Conservation (phyloP, 2,888 invertebrate species). For the Chymomyza amoena region DNA sequence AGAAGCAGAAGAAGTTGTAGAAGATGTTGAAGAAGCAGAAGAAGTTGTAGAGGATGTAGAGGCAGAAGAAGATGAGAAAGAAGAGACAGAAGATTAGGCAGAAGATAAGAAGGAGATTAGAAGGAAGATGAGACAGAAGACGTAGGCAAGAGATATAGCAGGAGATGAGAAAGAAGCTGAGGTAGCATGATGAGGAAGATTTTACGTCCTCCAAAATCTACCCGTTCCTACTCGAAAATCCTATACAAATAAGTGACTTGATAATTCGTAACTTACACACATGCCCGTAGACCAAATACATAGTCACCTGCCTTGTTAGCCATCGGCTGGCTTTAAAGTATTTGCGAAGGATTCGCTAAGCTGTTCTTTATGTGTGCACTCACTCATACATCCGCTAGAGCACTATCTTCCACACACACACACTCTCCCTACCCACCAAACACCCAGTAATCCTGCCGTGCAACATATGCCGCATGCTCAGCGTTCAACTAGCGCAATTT, state of each 20-base stretch:
- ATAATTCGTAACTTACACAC: neutral
- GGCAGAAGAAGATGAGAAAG: too few species aligned
- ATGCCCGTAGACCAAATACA: neutral
- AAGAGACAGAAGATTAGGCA: too few species aligned
- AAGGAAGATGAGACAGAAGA: too few species aligned
- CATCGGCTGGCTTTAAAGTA: slow-evolving; percentile 6
- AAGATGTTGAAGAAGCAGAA: too few species aligned
- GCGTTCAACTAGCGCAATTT: slow-evolving; percentile 56
- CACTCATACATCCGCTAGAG: slow-evolving; percentile 34
- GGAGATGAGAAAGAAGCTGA: too few species aligned
- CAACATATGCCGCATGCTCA: slow-evolving; percentile 36
- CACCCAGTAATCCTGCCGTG: slow-evolving; percentile 9
- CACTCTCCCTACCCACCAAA: slow-evolving; percentile 2
- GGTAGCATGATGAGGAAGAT: too few species aligned
- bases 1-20: too few species aligned
- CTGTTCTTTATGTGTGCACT: slow-evolving; percentile 14
- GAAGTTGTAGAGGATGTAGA: too few species aligned
- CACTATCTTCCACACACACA: slow-evolving; percentile 19
- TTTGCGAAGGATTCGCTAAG: slow-evolving; percentile 27
- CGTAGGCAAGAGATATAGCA: too few species aligned
- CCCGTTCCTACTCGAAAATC: too few species aligned
- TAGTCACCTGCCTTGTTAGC: neutral
- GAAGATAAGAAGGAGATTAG: too few species aligned
- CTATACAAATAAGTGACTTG: neutral
- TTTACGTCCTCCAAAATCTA: too few species aligned